Conservation (phyloP, 2,888 invertebrate species). For the Philonicus albiceps region DNA sequence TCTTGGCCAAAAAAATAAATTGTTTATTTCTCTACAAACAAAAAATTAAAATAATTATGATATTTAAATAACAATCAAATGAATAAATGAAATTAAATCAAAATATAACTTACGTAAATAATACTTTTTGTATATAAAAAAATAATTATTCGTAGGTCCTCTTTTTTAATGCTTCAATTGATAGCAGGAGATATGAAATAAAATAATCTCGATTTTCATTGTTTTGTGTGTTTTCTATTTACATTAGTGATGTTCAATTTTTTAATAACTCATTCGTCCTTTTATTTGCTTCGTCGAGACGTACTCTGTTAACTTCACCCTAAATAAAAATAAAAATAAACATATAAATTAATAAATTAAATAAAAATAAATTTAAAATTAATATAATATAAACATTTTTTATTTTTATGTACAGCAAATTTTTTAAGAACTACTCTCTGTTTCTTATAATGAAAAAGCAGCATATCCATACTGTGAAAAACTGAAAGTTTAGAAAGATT, state of each 20-base stretch:
- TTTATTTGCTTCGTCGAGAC: slow-evolving; percentile 60
- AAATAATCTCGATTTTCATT: not conserved
- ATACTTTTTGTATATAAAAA: not conserved
- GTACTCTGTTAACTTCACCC: slow-evolving; percentile 47
- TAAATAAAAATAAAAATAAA: slow-evolving; percentile 44
- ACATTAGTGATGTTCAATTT: slow-evolving; percentile 53
- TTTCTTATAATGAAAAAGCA: not conserved
- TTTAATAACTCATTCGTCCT: slow-evolving; percentile 61
- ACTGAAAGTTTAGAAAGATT: too few relatives aligned
- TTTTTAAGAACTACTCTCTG: not conserved
- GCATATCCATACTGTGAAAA: too few relatives aligned
- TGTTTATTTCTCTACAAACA: not conserved
- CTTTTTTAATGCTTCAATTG: not conserved
- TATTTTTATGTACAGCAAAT: not conserved
- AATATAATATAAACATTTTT: not conserved
- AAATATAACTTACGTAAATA: not conserved
- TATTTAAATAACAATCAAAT: not conserved
- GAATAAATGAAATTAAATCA: not conserved
- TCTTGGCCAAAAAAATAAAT: not conserved
- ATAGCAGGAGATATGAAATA: not conserved
- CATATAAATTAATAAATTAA: not conserved
- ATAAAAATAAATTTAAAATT: not conserved
- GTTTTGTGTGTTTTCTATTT: not conserved
- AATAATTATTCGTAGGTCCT: not conserved
- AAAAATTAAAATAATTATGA: too few relatives aligned